phyloP scores from a whole-genome alignment of 2,113 vertebrate species.

The Tragelaphus imberbis region DNA sequence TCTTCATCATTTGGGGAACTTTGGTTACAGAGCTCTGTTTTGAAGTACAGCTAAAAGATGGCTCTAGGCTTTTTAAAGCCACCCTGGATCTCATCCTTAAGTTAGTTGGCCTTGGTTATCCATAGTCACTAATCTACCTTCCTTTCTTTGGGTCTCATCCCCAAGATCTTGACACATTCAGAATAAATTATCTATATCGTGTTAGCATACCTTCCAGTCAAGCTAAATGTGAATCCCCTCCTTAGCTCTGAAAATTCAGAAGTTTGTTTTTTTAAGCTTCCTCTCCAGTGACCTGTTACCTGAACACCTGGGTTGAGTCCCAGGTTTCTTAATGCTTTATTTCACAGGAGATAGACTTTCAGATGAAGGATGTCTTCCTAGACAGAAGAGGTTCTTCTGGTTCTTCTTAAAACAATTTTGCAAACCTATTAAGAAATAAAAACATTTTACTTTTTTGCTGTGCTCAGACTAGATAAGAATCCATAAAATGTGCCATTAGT shows the following conservation, averaged over 20 bases:
- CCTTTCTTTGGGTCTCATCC: not conserved
- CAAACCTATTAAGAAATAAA: not conserved
- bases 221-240: not conserved
- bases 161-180: not conserved
- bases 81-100: not conserved
- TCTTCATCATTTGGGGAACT: not conserved
- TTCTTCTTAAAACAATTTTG: not conserved
- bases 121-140: not conserved
- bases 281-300: not conserved
- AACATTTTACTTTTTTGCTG: not conserved
- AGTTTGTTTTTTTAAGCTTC: not conserved
- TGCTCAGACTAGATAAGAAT: not conserved
- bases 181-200: not conserved
- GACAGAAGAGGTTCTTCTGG: not conserved
- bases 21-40: not conserved
- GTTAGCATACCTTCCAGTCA: not conserved
- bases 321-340: not conserved
- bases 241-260: not conserved
- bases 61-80: not conserved
- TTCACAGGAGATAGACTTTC: not conserved
- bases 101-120: not conserved
- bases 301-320: not conserved
- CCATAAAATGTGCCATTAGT: not conserved
- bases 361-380: not conserved
- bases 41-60: slow-evolving; percentile 3